Percentiles rank a stretch among this genome's conserved stretches.
Evolutionary conservation across 2,888 invertebrate genomes (phyloP).

Genomic region (Micoletzkya japonica): DNA sequence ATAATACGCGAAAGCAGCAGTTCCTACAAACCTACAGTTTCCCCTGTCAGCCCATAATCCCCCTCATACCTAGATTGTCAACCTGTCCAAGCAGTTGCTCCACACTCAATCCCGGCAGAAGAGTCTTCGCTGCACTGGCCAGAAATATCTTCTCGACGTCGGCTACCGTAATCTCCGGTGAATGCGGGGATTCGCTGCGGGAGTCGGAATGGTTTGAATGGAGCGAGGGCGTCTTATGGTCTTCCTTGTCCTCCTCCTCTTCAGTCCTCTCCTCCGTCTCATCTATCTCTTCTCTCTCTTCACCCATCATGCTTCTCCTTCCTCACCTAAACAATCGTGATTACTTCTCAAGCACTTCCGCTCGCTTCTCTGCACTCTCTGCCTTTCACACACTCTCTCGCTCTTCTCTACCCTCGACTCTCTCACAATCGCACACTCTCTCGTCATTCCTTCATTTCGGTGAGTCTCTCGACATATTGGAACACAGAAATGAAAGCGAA

Average conservation of each 20-base stretch:
- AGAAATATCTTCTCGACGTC: constrained; percentile 23
- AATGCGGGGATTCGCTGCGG: neutral
- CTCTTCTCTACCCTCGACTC: neutral
- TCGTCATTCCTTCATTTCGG: no score
- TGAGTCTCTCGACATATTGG: neutral
- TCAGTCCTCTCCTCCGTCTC: constrained; percentile 14
- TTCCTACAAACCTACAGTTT: no score
- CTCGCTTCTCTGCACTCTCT: neutral
- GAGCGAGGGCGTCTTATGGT: no score
- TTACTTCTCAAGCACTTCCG: constrained; percentile 15
- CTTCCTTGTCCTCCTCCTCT: neutral
- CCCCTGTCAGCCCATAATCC: no score
- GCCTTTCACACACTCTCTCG: constrained; percentile 3
- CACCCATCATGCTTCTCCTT: neutral
- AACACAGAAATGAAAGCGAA: neutral
- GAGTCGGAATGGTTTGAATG: neutral
- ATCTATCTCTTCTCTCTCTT: neutral
- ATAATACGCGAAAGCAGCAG: no score
- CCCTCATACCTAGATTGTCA: constrained; percentile 16
- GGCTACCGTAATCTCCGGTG: constrained; percentile 21
- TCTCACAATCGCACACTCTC: neutral
- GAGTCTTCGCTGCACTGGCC: neutral
- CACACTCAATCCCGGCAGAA: neutral
- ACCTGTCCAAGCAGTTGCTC: neutral
- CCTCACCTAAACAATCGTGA: constrained; percentile 5